phyloP scores from a whole-genome alignment of 2,113 vertebrate species.

The Meleagris gallopavo region DNA sequence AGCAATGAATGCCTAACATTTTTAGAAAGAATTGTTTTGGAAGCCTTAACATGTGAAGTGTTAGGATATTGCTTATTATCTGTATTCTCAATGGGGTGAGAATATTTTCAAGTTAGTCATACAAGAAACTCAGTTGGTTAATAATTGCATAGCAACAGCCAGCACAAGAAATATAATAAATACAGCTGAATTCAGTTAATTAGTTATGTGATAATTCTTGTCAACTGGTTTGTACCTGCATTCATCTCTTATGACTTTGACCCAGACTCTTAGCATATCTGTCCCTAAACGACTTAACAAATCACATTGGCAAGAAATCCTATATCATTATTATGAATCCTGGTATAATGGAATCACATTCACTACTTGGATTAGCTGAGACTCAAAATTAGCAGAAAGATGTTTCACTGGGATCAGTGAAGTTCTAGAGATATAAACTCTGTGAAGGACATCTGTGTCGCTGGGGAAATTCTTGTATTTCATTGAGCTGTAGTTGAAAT shows the following conservation, averaged over 20 bases:
- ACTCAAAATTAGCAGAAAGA: conserved; percentile 40
- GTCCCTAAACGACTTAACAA: neutral
- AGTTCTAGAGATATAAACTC: conserved; percentile 4
- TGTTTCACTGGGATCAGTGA: neutral
- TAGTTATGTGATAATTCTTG: neutral
- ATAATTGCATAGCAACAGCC: neutral
- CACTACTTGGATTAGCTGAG: neutral
- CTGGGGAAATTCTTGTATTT: conserved; percentile 33
- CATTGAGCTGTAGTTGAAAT: conserved; percentile 8
- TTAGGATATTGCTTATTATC: neutral
- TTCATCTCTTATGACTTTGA: neutral
- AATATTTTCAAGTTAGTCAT: neutral
- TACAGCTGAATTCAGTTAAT: neutral
- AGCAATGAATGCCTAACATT: neutral
- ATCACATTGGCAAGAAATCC: neutral
- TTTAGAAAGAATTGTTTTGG: neutral
- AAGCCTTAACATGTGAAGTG: neutral
- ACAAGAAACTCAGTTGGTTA: neutral
- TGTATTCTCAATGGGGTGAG: neutral
- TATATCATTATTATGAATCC: neutral
- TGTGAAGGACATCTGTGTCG: neutral
- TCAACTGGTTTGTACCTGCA: neutral
- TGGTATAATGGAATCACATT: neutral
- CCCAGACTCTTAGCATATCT: neutral
- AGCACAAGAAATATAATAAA: neutral